phyloP scores from a whole-genome alignment of 2,113 vertebrate species.

The Orthonyx spaldingii region DNA sequence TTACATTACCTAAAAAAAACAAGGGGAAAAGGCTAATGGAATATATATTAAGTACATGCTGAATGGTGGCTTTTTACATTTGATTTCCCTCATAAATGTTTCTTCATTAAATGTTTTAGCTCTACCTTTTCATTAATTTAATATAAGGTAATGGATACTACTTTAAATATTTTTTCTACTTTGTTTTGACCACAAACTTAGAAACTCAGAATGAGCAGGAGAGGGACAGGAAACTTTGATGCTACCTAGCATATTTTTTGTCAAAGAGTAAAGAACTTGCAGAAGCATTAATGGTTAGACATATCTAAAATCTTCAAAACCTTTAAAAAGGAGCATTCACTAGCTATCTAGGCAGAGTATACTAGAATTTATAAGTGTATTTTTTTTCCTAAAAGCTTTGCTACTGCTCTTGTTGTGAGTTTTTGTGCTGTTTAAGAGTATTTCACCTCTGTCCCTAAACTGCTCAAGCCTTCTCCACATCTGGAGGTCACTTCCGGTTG shows the following conservation, averaged over 20 bases:
- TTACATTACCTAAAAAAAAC: neutral
- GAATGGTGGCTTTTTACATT: neutral
- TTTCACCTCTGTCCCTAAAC: neutral
- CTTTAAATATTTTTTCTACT: neutral
- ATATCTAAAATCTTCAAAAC: neutral
- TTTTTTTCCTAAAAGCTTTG: neutral
- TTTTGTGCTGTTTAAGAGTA: neutral
- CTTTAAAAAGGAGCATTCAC: neutral
- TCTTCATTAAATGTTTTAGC: neutral
- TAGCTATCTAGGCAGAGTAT: neutral
- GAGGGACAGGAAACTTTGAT: neutral
- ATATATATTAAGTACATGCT: neutral
- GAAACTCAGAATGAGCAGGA: neutral
- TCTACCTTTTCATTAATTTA: neutral
- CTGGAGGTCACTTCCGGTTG: neutral
- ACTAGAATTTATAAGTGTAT: neutral
- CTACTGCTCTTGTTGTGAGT: neutral
- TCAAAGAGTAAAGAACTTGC: neutral
- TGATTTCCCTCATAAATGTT: neutral
- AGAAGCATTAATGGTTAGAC: too few relatives aligned
- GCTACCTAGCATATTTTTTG: neutral
- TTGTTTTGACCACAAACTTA: neutral
- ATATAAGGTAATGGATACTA: neutral
- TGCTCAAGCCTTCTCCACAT: neutral
- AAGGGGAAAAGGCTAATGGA: neutral